These are phyloP conservation scores for Lycaena phlaeas DNA, from an alignment of 2,888 invertebrate genomes.

Conservation along the genomic window DNA sequence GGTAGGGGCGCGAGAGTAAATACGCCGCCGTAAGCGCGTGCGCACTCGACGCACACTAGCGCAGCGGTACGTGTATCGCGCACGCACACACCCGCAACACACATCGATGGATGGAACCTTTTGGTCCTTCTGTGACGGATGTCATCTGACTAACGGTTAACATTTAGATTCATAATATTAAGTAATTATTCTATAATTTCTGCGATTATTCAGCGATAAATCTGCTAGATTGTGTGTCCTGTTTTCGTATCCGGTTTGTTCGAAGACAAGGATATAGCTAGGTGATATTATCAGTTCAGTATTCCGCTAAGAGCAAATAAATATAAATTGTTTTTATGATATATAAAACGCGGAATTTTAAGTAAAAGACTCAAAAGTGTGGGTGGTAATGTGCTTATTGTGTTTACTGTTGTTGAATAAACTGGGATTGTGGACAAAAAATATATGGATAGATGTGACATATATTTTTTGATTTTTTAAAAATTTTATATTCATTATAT, in stretches of 20 bases:
- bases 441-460: no score
- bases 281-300: neutral
- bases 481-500: no score
- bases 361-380: no score
- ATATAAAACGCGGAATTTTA: no score
- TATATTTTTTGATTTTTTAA: no score
- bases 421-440: no score
- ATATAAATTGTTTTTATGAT: neutral
- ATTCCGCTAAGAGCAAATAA: no score
- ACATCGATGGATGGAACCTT: conserved; percentile 14
- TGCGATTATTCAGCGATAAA: neutral
- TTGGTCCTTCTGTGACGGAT: conserved; percentile 16
- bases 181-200: neutral
- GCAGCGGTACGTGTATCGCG: conserved; percentile 31
- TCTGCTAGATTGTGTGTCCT: neutral
- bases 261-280: conserved; percentile 3
- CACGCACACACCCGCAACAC: conserved; percentile 31
- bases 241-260: conserved; percentile 6
- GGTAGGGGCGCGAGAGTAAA: conserved; percentile 69
- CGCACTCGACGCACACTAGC: conserved; percentile 30
- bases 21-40: conserved; percentile 59
- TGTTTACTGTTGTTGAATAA: no score
- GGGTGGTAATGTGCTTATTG: no score
- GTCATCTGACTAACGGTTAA: conserved; percentile 20
- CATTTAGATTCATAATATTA: neutral